These are phyloP conservation scores for Cheilinus undulatus DNA, from an alignment of 2,113 vertebrate genomes.

Conservation along the genomic window DNA sequence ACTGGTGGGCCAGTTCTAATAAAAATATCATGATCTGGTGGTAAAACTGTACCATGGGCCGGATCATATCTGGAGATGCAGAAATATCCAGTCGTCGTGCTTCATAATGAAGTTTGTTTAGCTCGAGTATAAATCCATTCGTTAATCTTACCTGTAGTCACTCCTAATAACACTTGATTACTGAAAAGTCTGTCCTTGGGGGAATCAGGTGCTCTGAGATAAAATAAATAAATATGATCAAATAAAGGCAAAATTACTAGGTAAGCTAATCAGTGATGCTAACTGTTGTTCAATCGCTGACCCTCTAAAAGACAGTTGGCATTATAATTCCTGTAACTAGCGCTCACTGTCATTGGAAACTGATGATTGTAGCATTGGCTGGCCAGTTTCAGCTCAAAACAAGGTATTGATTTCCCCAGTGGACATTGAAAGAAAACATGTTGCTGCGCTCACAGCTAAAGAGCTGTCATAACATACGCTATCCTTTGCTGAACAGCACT, in stretches of 20 bases:
- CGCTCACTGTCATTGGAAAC: conserved; percentile 68
- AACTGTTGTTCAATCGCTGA: conserved; percentile 46
- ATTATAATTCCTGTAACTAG: conserved; percentile 64
- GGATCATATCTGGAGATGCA: too few relatives aligned
- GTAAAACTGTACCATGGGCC: too few relatives aligned
- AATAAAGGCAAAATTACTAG: conserved; percentile 20
- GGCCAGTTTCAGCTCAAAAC: conserved; percentile 72
- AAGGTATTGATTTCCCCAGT: conserved; percentile 71
- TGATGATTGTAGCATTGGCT: conserved; percentile 70
- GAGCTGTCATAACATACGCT: conserved; percentile 56
- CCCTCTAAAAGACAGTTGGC: conserved; percentile 50
- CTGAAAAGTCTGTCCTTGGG: too few relatives aligned
- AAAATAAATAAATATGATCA: neutral
- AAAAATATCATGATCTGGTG: too few relatives aligned
- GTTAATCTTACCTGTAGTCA: neutral
- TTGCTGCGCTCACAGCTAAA: conserved; percentile 42
- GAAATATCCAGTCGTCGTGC: neutral
- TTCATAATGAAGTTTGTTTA: neutral
- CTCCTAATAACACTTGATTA: neutral
- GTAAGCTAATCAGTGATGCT: conserved; percentile 21
- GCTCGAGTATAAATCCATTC: too few relatives aligned
- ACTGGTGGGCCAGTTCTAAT: too few relatives aligned
- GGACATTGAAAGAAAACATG: conserved; percentile 65
- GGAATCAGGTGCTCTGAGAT: neutral
- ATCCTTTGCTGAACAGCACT: conserved; percentile 21